Percentiles rank a stretch among this genome's conserved stretches.
Evolutionary conservation across 2,888 invertebrate genomes (phyloP).

Genomic region (Hyppa rectilinea): DNA sequence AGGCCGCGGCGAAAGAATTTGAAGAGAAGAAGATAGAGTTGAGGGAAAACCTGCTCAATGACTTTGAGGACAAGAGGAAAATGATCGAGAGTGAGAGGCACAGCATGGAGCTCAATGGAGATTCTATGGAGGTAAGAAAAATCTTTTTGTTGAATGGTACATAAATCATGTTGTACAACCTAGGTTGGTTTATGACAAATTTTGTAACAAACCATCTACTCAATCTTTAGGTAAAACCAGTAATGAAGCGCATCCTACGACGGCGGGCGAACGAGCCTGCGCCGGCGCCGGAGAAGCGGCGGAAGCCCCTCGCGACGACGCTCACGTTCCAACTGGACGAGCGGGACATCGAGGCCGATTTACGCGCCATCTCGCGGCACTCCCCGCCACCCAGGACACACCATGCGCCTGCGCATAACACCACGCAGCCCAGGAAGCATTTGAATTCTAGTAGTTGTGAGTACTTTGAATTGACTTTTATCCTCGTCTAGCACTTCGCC

Average conservation of each 20-base stretch:
- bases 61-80: constrained; percentile 97
- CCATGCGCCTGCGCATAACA: constrained; percentile 70
- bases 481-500: no score
- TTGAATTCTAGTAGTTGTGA: constrained; percentile 81
- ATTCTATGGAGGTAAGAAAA: constrained; percentile 93
- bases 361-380: constrained; percentile 93
- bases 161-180: no score
- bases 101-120: constrained; percentile 97
- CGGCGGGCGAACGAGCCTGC: constrained; percentile 98
- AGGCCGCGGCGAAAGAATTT: constrained; percentile 97
- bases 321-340: constrained; percentile 97
- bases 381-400: constrained; percentile 76
- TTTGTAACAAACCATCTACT: background rate
- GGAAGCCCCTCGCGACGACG: constrained; percentile 96
- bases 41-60: constrained; percentile 96
- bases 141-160: no score
- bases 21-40: constrained; percentile 98
- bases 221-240: constrained; percentile 94
- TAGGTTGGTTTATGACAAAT: no score
- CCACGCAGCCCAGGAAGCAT: constrained; percentile 80
- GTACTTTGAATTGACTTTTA: constrained; percentile 57
- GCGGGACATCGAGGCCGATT: constrained; percentile 96
- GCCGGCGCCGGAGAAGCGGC: constrained; percentile 96
- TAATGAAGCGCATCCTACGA: constrained; percentile 98
- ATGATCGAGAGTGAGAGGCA: constrained; percentile 96